Percentiles rank a stretch among this genome's conserved stretches.
Evolutionary conservation across 2,888 invertebrate genomes (phyloP).

Genomic region (Syrphus vitripennis): DNA sequence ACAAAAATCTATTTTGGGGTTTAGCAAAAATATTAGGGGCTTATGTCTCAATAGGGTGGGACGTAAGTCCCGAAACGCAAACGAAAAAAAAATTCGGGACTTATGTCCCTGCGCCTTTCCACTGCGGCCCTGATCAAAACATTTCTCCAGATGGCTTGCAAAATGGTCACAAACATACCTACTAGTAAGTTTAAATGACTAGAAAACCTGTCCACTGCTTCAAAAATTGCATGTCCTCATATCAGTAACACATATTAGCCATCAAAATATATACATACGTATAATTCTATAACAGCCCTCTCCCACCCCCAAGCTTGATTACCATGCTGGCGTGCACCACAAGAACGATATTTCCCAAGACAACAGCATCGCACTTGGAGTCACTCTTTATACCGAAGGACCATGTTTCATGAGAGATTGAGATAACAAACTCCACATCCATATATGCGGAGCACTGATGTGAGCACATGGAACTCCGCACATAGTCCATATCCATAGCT

Average conservation of each 20-base stretch:
- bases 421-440: slow-evolving; percentile 69
- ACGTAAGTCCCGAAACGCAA: too few species aligned
- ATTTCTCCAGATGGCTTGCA: slow-evolving; percentile 57
- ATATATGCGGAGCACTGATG: slow-evolving; percentile 51
- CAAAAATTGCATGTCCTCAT: slow-evolving; percentile 70
- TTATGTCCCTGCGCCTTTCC: too few species aligned
- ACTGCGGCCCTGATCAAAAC: slow-evolving; percentile 5
- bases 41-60: too few species aligned
- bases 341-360: slow-evolving; percentile 62
- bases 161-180: slow-evolving; percentile 48
- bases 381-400: slow-evolving; percentile 35
- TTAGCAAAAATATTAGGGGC: too few species aligned
- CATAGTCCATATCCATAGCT: neutral
- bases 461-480: neutral
- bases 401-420: slow-evolving; percentile 69
- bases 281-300: neutral
- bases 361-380: slow-evolving; percentile 37
- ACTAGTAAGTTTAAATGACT: slow-evolving; percentile 2
- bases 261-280: slow-evolving; percentile 49
- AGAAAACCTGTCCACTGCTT: slow-evolving; percentile 66
- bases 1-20: too few species aligned
- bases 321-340: slow-evolving; percentile 7
- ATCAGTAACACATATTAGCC: slow-evolving; percentile 71
- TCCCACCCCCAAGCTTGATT: slow-evolving; percentile 18
- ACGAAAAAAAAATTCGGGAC: too few species aligned